Evolutionary conservation across 2,888 invertebrate genomes (phyloP).

Genomic region (Parnassius glacialis): DNA sequence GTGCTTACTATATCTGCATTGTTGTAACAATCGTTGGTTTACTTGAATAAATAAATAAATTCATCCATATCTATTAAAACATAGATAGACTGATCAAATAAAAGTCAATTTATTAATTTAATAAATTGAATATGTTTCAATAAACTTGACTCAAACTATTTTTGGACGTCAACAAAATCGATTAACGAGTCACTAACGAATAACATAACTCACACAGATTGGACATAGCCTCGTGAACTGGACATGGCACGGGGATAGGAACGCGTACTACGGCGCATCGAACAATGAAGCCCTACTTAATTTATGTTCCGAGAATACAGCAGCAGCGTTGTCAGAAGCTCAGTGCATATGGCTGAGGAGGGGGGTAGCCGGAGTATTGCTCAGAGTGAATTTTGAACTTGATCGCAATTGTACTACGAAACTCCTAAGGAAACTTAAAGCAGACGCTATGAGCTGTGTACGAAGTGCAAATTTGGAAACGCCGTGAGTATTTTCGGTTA

Average conservation of each 20-base stretch:
- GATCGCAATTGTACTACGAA: constrained; percentile 50
- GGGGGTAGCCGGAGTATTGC: constrained; percentile 57
- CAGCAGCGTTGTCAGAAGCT: constrained; percentile 49
- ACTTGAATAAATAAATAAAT: too few species aligned
- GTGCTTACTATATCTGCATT: too few species aligned
- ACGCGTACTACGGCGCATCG: constrained; percentile 48
- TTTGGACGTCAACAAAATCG: too few species aligned
- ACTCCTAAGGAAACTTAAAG: constrained; percentile 52
- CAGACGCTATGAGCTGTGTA: constrained; percentile 58
- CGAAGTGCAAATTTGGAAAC: constrained; percentile 49
- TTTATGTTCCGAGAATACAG: constrained; percentile 56
- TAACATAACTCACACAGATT: constrained; percentile 33
- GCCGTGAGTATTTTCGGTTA: constrained; percentile 52
- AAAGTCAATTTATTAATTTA: too few species aligned
- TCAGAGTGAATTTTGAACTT: constrained; percentile 53
- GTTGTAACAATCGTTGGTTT: too few species aligned
- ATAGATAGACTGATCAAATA: too few species aligned
- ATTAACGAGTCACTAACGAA: constrained; percentile 3
- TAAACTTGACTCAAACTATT: too few species aligned
- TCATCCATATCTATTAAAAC: too few species aligned
- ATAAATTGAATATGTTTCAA: too few species aligned
- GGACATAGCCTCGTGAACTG: constrained; percentile 44
- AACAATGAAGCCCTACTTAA: constrained; percentile 57
- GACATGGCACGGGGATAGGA: constrained; percentile 53
- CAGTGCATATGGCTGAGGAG: constrained; percentile 64